These are phyloP conservation scores for Bos indicus DNA, from an alignment of 2,113 vertebrate genomes.

Conservation along the genomic window DNA sequence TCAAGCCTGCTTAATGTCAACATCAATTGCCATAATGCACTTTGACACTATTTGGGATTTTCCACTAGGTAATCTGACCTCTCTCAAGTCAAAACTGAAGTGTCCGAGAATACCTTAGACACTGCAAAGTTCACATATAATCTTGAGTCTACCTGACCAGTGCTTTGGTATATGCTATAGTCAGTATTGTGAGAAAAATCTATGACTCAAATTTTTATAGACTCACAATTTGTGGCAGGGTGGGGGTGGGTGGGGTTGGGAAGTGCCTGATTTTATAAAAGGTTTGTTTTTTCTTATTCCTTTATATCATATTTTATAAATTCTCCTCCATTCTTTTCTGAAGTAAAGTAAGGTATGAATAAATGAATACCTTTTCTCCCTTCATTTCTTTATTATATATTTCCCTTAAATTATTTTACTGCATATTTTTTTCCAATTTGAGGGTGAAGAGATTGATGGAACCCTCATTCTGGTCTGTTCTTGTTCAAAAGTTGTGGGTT, in stretches of 20 bases:
- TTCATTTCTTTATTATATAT: not conserved
- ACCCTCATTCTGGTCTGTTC: not conserved
- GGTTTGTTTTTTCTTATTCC: not conserved
- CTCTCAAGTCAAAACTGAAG: conserved; percentile 28
- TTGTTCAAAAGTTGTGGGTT: not conserved
- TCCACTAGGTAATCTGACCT: conserved; percentile 12
- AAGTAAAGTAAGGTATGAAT: not conserved
- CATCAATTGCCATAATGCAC: conserved; percentile 43
- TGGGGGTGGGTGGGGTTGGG: not conserved
- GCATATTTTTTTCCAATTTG: not conserved
- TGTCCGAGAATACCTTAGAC: conserved; percentile 2
- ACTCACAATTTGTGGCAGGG: not conserved
- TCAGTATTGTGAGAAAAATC: not conserved
- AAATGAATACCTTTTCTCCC: not conserved
- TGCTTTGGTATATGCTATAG: not conserved
- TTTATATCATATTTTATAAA: not conserved
- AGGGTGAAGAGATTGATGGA: not conserved
- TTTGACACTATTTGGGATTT: conserved; percentile 46
- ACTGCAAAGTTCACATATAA: not conserved
- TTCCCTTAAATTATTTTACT: not conserved
- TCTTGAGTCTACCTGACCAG: not conserved
- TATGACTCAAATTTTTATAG: not conserved
- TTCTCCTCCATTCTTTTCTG: not conserved
- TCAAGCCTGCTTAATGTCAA: conserved; percentile 53
- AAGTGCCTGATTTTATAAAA: not conserved